Conservation (phyloP, 2,113 vertebrate genomes). For the Macrotus californicus region DNA sequence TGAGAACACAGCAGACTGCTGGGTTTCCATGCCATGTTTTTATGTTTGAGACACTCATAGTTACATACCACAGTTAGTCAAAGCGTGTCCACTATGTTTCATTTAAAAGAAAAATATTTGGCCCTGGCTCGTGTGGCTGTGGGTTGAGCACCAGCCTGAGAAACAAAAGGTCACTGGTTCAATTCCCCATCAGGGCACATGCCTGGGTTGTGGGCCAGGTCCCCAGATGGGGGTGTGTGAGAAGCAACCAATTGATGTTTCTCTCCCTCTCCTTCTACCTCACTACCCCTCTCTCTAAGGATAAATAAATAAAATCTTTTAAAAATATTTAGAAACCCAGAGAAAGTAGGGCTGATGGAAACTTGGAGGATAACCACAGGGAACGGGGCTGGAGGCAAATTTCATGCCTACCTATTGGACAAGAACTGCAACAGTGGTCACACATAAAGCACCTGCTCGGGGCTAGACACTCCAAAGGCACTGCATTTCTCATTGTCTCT, state of each 20-base stretch:
- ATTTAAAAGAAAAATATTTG: background rate
- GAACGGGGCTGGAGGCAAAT: background rate
- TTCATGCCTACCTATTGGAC: background rate
- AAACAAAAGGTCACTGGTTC: too few relatives aligned
- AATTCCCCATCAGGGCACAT: too few relatives aligned
- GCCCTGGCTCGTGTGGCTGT: too few relatives aligned
- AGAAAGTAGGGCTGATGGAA: background rate
- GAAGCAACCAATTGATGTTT: too few relatives aligned
- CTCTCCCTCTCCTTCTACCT: too few relatives aligned
- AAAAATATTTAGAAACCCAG: background rate
- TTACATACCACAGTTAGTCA: background rate
- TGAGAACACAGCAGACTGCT: background rate
- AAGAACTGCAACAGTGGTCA: background rate
- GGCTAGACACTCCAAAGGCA: background rate
- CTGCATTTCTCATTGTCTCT: background rate
- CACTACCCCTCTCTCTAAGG: too few relatives aligned
- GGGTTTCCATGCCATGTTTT: background rate
- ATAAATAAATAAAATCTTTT: background rate
- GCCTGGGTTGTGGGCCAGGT: too few relatives aligned
- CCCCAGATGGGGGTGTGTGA: too few relatives aligned
- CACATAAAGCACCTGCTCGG: fast-evolving
- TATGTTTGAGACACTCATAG: background rate
- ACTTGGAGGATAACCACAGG: too few relatives aligned
- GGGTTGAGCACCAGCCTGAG: too few relatives aligned
- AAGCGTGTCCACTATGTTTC: background rate